phyloP scores from a whole-genome alignment of 2,113 vertebrate species.

The Cyprinodon tularosa region DNA sequence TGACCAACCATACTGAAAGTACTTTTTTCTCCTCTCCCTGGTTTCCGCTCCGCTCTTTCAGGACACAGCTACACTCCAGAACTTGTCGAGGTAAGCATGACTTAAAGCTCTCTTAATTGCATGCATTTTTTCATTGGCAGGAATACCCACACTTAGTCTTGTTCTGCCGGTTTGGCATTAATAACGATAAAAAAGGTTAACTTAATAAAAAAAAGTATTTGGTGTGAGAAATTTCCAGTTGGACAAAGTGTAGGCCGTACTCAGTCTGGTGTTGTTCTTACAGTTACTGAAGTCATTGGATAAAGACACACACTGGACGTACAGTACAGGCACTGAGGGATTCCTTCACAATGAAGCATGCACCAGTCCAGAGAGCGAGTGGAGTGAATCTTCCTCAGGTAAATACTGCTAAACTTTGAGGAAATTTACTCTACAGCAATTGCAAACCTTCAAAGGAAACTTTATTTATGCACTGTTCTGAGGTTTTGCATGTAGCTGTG shows the following conservation, averaged over 20 bases:
- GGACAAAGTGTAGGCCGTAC: constrained; percentile 30
- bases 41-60: constrained; percentile 32
- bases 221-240: constrained; percentile 9
- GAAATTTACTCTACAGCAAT: background rate
- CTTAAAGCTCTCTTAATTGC: background rate
- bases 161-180: constrained; percentile 39
- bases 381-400: constrained; percentile 79
- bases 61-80: constrained; percentile 47
- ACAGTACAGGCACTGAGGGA: constrained; percentile 45
- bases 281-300: constrained; percentile 78
- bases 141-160: constrained; percentile 65
- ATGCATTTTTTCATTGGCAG: constrained; percentile 71
- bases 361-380: constrained; percentile 76
- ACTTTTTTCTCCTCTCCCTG: constrained; percentile 7
- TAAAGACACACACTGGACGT: constrained; percentile 53
- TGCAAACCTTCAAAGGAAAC: background rate
- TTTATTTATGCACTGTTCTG: background rate
- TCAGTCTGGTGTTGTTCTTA: constrained; percentile 65
- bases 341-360: constrained; percentile 75
- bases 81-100: constrained; percentile 75
- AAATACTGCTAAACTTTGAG: constrained; percentile 44
- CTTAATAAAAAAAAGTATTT: constrained; percentile 15
- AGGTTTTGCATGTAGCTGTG: background rate
- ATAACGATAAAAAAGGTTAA: constrained; percentile 4
- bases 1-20: constrained; percentile 3